phyloP scores from a whole-genome alignment of 2,888 invertebrate species.

The Deilephila elpenor region DNA sequence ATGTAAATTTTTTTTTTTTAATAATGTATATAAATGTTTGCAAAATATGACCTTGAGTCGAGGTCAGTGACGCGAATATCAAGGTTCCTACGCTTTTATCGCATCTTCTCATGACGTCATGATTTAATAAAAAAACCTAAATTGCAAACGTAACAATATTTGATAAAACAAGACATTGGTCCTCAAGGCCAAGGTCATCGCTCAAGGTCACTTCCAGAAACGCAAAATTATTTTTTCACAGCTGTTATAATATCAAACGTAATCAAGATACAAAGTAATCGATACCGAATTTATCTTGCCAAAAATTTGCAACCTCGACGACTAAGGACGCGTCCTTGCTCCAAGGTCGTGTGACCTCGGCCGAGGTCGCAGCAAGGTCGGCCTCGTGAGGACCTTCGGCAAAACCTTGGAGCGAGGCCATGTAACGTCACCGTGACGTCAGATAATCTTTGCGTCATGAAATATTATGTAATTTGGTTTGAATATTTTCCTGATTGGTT shows the following conservation, averaged over 20 bases:
- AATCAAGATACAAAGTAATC: background rate
- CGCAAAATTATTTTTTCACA: background rate
- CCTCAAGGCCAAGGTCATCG: conserved; percentile 17
- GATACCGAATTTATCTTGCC: conserved; percentile 12
- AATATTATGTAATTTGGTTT: background rate
- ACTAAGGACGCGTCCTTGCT: conserved; percentile 41
- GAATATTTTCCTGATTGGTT: background rate
- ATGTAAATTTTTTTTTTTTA: background rate
- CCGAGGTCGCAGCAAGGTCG: conserved; percentile 53
- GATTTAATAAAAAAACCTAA: background rate
- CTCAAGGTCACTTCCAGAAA: conserved; percentile 3
- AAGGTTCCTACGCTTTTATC: background rate
- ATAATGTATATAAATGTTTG: background rate
- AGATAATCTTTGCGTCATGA: conserved; percentile 29
- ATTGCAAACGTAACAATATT: background rate
- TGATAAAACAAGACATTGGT: conserved; percentile 1
- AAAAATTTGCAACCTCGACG: conserved; percentile 35
- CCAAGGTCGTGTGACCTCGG: conserved; percentile 52
- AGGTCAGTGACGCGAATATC: background rate
- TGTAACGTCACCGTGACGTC: conserved; percentile 26
- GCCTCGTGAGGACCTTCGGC: conserved; percentile 48
- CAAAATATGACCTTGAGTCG: background rate
- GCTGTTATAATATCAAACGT: background rate
- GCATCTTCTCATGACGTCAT: no score
- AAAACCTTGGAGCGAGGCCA: conserved; percentile 35